Percentiles rank a stretch among this genome's conserved stretches.
These are phyloP conservation scores for Pogonognathellus flavescens DNA, from an alignment of 1,140 invertebrate genomes.

Conservation along the genomic window DNA sequence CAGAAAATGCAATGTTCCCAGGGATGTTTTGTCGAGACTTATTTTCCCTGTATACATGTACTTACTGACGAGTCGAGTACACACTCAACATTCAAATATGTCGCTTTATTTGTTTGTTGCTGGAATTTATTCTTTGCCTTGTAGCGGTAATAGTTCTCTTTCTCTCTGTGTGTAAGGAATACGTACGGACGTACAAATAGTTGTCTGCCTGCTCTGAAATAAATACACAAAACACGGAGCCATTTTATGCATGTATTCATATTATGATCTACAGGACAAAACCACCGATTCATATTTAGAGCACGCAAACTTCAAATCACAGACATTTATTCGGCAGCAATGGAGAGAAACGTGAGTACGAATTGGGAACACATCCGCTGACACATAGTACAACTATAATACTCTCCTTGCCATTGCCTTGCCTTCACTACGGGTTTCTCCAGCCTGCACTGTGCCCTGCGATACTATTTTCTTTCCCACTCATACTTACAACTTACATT, in stretches of 20 bases:
- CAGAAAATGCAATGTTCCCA: slow-evolving; percentile 48
- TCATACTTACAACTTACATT: not conserved
- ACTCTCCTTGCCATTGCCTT: not conserved
- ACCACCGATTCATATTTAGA: slow-evolving; percentile 55
- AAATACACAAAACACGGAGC: slow-evolving; percentile 51
- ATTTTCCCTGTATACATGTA: slow-evolving; percentile 40
- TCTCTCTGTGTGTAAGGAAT: slow-evolving; percentile 1
- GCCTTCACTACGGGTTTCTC: not conserved
- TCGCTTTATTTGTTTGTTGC: slow-evolving; percentile 47
- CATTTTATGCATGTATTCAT: slow-evolving; percentile 52
- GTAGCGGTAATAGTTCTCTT: slow-evolving; percentile 43
- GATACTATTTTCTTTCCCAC: slow-evolving; percentile 30
- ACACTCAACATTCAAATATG: slow-evolving; percentile 39
- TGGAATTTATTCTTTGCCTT: slow-evolving; percentile 49
- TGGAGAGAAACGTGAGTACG: slow-evolving; percentile 54
- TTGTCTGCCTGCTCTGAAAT: slow-evolving; percentile 18
- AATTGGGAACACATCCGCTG: slow-evolving; percentile 46
- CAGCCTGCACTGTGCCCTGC: not conserved
- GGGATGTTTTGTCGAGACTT: slow-evolving; percentile 40
- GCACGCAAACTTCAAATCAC: slow-evolving; percentile 60
- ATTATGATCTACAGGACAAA: slow-evolving; percentile 50
- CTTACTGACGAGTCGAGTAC: slow-evolving; percentile 41
- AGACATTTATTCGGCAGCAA: slow-evolving; percentile 55
- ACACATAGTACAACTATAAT: not conserved
- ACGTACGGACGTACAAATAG: slow-evolving; percentile 6